phyloP scores from a whole-genome alignment of 1,140 invertebrate species.

The Laupala kohalensis region DNA sequence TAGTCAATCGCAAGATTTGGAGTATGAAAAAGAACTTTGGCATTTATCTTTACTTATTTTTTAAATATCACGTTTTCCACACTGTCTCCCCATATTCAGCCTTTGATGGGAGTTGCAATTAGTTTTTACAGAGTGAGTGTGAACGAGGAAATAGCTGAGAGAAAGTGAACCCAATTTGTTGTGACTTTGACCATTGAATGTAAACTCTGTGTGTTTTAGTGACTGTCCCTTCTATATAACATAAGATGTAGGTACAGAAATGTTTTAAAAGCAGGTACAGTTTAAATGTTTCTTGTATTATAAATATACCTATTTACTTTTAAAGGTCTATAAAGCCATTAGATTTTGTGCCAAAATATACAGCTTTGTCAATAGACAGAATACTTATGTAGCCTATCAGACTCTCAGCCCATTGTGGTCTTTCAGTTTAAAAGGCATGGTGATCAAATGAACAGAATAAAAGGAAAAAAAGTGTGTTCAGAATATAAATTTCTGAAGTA shows the following conservation, averaged over 20 bases:
- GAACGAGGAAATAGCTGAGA: too few species aligned
- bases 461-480: not conserved
- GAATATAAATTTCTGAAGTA: not conserved
- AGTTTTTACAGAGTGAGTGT: too few species aligned
- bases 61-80: not conserved
- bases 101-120: too few species aligned
- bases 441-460: not conserved
- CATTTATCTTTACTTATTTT: not conserved
- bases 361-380: not conserved
- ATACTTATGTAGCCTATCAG: constrained; percentile 1
- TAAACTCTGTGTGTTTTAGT: too few species aligned
- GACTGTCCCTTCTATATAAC: too few species aligned
- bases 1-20: not conserved
- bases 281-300: constrained; percentile 8
- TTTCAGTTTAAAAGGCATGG: constrained; percentile 7
- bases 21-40: not conserved
- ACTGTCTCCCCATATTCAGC: too few species aligned
- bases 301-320: not conserved
- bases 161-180: too few species aligned
- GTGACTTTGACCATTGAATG: too few species aligned
- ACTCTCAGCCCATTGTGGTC: constrained; percentile 11
- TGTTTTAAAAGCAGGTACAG: constrained; percentile 4
- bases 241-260: not conserved
- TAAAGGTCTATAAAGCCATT: not conserved
- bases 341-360: not conserved